Base-by-base conservation (phyloP, 2,888 invertebrate genomes). In the Prionchulus punctatus region DNA sequence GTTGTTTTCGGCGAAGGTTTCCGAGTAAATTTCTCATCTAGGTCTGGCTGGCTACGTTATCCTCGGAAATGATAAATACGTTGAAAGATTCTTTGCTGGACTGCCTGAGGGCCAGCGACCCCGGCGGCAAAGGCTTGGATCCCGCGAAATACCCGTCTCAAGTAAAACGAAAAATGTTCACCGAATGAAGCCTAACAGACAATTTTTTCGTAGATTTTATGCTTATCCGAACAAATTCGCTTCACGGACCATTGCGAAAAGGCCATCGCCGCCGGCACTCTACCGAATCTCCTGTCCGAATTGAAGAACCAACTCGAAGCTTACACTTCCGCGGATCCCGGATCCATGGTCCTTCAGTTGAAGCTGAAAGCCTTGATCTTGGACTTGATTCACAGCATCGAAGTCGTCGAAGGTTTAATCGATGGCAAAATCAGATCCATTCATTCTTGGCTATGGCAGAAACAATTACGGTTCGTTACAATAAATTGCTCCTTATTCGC, bases 301-400 rank as follows among this genome's bases (percentile, higher is more conserved):
- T 66, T 76, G 45, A 66, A 71, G 55, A 61, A 60, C 7, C 74
- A 75, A 62, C 66, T 77, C 43, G 73, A 74, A 60, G 66, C 71
- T 1, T 75, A 76, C 65, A 77, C 76, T 4, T 70, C 77, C 15
- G 79, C 79, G 62, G 71, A 69, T 51, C 53, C 53, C 42, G 53
- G 45, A 12, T 7, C 50, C 4, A 75, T 77, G 61, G 78, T 85
- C 60, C 77, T 84, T 54, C 80, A 85, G 67, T 76, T 87, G 54
- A 98, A 98, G 75, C 78, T 92, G 61, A 88, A 94, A 70, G 84
- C 89, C 12, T 77, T 98, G 54, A 82, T 98, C 64, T 76, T 96
- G 65, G 96, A 98, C 70, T 83, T 88, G 23, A 88, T 94, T 60
- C 88, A 94, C 76, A 85, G 89, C 71, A 82, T 86, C 59, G 79